Evolutionary conservation across 2,797 vertebrate species (phyloP), one percentile per base, ranked within the genome.

Genomic region (Sternarchorhynchus goeldii): DNA sequence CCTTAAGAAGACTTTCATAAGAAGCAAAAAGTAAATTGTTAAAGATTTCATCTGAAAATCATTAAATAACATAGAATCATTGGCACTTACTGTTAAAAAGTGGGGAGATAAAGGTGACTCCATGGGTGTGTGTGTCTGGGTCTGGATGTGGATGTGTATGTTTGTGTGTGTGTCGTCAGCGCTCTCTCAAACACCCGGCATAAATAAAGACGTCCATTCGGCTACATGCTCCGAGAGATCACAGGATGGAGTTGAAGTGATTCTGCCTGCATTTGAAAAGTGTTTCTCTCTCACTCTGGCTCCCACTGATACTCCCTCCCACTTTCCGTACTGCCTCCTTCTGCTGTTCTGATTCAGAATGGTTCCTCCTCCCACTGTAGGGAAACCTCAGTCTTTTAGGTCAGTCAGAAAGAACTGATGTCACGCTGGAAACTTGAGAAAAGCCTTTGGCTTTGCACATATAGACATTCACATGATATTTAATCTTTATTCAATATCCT

Each of bases 51-150:
- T 32, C 14, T 6, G 41, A 75, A 75, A 25, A 25, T 25, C 66
- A 77, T 12, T 20, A 17, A 57, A 78, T 17, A 57, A n/a, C 53
- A 41, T n/a, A 69, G 41, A 67, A 79, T 5, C 36, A 73, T n/a
- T 58, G 2, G 69, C 58, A 94, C 93, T 94, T 93, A 94, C 93
- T 80, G 56, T 57, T 59, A 75, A 34, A 75, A 91, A 89, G 88
- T 88, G 91, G 85, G 92, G 88, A 84, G 88, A 89, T 90, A 93
- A 91, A 91, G 87, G 92, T 91, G 92, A 88, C 89, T 94, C 94
- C 93, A 94, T 95, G 88, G 88, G 88, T 88, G 82, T 88, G 57
- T 73, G 86, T 65, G 82, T 80, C 65, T 81, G 84, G 56, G 80
- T 79, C 68, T 81, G 86, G 93, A 89, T 89, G 89, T 88, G 85